A percentile compares a stretch with the other conserved stretches of the same genome.
Evolutionary conservation across 2,888 invertebrate genomes (phyloP).

Genomic region (Epinotia bilunana): DNA sequence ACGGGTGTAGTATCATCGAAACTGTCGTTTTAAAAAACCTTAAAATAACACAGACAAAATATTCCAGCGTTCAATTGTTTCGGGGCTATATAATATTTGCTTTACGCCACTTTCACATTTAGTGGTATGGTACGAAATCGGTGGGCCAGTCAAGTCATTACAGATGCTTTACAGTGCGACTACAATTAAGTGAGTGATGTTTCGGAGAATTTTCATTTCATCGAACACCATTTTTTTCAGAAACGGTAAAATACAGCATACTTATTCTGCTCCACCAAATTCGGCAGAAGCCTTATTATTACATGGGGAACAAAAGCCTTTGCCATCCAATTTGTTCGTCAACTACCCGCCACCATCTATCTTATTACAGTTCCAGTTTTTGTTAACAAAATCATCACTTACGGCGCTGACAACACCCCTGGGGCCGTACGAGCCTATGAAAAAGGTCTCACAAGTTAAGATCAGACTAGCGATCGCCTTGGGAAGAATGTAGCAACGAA

Average conservation of each 20-base stretch:
- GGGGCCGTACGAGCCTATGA: slow-evolving; percentile 39
- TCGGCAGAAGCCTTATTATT: too few relatives aligned
- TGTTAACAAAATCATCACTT: slow-evolving; percentile 63
- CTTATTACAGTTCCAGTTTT: slow-evolving; percentile 48
- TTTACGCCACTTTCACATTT: too few relatives aligned
- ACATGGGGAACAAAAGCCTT: too few relatives aligned
- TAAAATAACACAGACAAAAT: slow-evolving; percentile 6
- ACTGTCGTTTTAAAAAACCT: slow-evolving; percentile 13
- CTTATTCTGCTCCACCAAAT: too few relatives aligned
- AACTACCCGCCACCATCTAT: slow-evolving; percentile 52
- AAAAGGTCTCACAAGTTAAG: slow-evolving; percentile 37
- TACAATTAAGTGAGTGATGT: too few relatives aligned
- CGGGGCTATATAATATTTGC: slow-evolving; percentile 21
- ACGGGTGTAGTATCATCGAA: not conserved
- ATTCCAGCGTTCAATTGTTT: slow-evolving; percentile 33
- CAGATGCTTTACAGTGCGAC: too few relatives aligned
- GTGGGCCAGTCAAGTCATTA: too few relatives aligned
- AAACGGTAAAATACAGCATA: too few relatives aligned
- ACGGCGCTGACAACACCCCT: slow-evolving; percentile 52
- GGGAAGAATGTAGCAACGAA: slow-evolving; percentile 8
- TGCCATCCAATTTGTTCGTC: slow-evolving; percentile 38
- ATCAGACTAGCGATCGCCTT: slow-evolving; percentile 20
- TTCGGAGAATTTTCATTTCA: too few relatives aligned
- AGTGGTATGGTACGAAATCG: too few relatives aligned
- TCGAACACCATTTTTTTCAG: too few relatives aligned